phyloP scores from a whole-genome alignment of 53 echinoderm and acorn worm genomes.

The Luidia sarsii region DNA sequence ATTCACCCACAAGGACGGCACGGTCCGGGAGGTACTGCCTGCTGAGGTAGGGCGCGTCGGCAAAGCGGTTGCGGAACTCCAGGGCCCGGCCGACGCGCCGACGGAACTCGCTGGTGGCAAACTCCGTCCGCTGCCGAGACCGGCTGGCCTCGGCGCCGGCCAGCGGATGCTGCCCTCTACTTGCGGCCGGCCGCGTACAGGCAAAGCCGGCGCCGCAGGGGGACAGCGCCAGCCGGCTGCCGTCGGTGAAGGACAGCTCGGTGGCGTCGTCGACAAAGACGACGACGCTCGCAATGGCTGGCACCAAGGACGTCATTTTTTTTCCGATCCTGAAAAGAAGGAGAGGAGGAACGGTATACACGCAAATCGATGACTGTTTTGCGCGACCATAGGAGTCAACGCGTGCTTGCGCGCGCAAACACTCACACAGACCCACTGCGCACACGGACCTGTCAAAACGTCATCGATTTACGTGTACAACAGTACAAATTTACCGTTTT shows the following conservation, averaged over 20 bases:
- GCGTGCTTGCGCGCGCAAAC: no score
- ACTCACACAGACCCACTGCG: no score
- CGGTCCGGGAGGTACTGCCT: slow-evolving; percentile 22
- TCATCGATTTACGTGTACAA: no score
- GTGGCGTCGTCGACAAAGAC: slow-evolving; percentile 60
- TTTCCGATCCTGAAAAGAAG: neutral
- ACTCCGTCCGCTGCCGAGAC: slow-evolving; percentile 71
- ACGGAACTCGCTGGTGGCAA: slow-evolving; percentile 61
- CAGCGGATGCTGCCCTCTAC: slow-evolving; percentile 13
- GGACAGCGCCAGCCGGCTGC: slow-evolving; percentile 66
- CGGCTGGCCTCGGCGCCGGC: neutral
- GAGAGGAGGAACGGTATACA: neutral
- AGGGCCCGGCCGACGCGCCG: slow-evolving; percentile 58
- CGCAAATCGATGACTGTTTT: neutral
- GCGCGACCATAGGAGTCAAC: neutral
- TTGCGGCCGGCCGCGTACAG: slow-evolving; percentile 7
- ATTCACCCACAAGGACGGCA: slow-evolving; percentile 58
- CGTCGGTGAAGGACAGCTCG: slow-evolving; percentile 63
- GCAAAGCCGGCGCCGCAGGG: slow-evolving; percentile 80
- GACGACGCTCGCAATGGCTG: slow-evolving; percentile 22
- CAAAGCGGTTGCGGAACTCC: slow-evolving; percentile 84
- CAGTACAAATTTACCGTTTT: neutral
- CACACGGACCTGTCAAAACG: no score
- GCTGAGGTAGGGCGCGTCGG: slow-evolving; percentile 65
- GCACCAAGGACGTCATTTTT: neutral